Conservation (phyloP, 2,888 invertebrate species). For the Drosophila kambysellisi region DNA sequence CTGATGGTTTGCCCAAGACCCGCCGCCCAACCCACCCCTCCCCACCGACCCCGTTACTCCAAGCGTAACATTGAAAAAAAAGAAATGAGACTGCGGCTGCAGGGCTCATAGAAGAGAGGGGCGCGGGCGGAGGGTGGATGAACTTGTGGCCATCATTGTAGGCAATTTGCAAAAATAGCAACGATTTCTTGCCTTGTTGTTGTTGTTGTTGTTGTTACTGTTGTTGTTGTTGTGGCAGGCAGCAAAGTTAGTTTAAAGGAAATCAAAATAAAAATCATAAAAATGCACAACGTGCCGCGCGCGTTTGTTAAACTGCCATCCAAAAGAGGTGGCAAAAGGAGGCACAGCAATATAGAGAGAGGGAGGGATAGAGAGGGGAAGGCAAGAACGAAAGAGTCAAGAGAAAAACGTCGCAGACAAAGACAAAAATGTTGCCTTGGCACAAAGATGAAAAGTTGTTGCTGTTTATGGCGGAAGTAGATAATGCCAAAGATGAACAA, state of each 20-base stretch:
- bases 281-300: constrained; percentile 78
- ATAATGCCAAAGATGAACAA: constrained; percentile 80
- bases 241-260: constrained; percentile 78
- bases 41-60: constrained; percentile 23
- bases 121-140: constrained; percentile 30
- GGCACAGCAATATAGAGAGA: not conserved
- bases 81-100: constrained; percentile 16
- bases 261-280: constrained; percentile 81
- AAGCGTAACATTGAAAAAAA: constrained; percentile 65
- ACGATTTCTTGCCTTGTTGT: constrained; percentile 59
- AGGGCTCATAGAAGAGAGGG: constrained; percentile 1
- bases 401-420: constrained; percentile 49
- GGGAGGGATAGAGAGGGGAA: not conserved
- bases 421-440: constrained; percentile 68
- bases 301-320: constrained; percentile 57
- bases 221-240: constrained; percentile 43
- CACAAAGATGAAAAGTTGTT: constrained; percentile 80
- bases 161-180: constrained; percentile 80
- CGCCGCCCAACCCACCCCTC: not conserved
- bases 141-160: constrained; percentile 80
- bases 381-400: constrained; percentile 11
- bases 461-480: constrained; percentile 79
- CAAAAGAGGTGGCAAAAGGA: constrained; percentile 21
- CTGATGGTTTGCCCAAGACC: constrained; percentile 10
- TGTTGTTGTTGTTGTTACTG: not conserved